A percentile compares a stretch with the other conserved stretches of the same genome.
Evolutionary conservation across 2,113 vertebrate genomes (phyloP).

Genomic region (Elaphurus davidianus): DNA sequence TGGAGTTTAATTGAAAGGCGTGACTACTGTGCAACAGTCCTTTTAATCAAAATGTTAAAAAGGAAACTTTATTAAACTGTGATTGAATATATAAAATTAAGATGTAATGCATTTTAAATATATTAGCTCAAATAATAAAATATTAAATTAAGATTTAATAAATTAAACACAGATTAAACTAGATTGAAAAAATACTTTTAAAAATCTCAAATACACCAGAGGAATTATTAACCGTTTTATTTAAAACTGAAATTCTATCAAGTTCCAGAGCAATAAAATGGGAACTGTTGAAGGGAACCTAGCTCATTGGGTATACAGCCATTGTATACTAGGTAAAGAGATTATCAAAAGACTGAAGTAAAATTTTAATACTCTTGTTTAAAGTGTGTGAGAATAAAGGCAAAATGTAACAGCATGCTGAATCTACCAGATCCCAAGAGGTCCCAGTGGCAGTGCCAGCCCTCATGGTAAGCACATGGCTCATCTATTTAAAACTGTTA

Average conservation of each 20-base stretch:
- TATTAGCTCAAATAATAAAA: constrained; percentile 76
- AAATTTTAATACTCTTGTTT: background rate
- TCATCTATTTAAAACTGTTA: background rate
- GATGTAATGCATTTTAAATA: constrained; percentile 73
- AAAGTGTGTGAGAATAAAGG: background rate
- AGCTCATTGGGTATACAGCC: background rate
- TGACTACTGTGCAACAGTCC: constrained; percentile 66
- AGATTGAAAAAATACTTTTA: constrained; percentile 67
- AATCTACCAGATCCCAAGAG: background rate
- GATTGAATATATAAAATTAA: constrained; percentile 77
- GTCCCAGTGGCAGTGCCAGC: background rate
- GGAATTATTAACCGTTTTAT: constrained; percentile 71
- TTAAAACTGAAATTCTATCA: constrained; percentile 60
- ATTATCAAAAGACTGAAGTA: background rate
- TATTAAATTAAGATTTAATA: constrained; percentile 79
- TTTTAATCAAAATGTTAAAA: constrained; percentile 78
- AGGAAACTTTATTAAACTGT: constrained; percentile 76
- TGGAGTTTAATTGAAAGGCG: constrained; percentile 74
- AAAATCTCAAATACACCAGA: constrained; percentile 68
- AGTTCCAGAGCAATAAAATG: background rate
- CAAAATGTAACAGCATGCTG: background rate
- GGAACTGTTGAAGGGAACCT: background rate
- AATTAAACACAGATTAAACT: constrained; percentile 73
- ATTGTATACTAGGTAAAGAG: background rate
- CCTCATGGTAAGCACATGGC: background rate